Base-by-base conservation (phyloP, 1,140 invertebrate species). In the Drosophila serrata region DNA sequence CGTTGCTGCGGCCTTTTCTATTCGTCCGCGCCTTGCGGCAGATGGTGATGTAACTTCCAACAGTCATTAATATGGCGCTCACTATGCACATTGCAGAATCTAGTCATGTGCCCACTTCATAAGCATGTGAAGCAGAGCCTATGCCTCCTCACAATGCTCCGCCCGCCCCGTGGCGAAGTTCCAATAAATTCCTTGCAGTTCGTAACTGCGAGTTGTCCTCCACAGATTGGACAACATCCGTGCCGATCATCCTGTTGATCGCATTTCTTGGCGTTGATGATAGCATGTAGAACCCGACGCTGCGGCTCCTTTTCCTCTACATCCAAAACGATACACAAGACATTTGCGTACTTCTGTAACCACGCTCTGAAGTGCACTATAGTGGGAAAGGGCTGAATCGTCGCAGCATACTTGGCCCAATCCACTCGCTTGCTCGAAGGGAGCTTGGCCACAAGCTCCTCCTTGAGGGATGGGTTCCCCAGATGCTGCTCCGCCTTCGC, bases 341-440 rank as follows among this genome's bases (percentile, higher is more conserved):
- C 3, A 2, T 45, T 45, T 4, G 43, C 12, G 17, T 39, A 27
- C 45, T 48, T 31, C 17, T 15, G n/a, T 29, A 60, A 12, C 13
- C n/a, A n/a, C n/a, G n/a, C n/a, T n/a, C n/a, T n/a, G n/a, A n/a
- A n/a, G n/a, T n/a, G n/a, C n/a, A n/a, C n/a, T n/a, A n/a, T 33
- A n/a, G 8, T 60, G n/a, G 42, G 42, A 17, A n/a, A 35, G 1
- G 31, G 13, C 6, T n/a, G 0, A 0, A 48, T 45, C 8, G 6
- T 27, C 0, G 13, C 17, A 27, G 48, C 61, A 56, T 55, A 17
- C 39, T 37, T 43, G 39, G 60, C 35, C 35, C 27, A 63, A 0
- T 63, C 48, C 39, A 33, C 29, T 63, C 48, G 24, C 19, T 42
- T 40, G 19, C 57, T 46, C 13, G 19, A 33, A 8, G 49, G 61